Conservation (phyloP, 2,797 vertebrate genomes). For the Alectoris magna region DNA sequence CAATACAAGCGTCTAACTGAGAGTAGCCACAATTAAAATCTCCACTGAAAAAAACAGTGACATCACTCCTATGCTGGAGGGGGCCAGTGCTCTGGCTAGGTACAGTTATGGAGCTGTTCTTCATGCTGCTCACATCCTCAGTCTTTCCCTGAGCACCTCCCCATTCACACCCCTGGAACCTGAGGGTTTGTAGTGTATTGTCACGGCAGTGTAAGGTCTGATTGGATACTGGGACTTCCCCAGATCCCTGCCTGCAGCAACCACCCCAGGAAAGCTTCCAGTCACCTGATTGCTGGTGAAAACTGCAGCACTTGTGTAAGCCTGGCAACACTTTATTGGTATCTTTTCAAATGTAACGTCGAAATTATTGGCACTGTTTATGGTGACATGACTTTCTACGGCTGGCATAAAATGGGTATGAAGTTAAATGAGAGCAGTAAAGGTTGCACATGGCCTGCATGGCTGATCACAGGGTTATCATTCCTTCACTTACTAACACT, state of each 20-base stretch:
- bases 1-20: neutral
- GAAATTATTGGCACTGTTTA: slow-evolving; percentile 67
- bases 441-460: slow-evolving; percentile 62
- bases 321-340: slow-evolving; percentile 38
- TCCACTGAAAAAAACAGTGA: neutral
- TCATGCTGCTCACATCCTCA: too few relatives aligned
- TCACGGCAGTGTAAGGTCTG: neutral
- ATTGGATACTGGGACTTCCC: neutral
- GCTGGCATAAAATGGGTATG: slow-evolving; percentile 65
- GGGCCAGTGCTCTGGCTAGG: neutral
- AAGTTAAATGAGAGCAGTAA: slow-evolving; percentile 72
- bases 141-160: neutral
- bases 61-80: accelerated
- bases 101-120: neutral
- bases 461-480: slow-evolving; percentile 46
- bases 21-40: neutral
- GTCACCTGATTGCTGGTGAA: neutral
- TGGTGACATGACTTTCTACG: slow-evolving; percentile 72
- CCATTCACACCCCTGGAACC: accelerated
- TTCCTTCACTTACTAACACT: neutral
- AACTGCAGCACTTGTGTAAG: neutral
- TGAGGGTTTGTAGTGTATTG: neutral
- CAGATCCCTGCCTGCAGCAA: neutral
- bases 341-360: slow-evolving; percentile 61
- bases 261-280: neutral